phyloP scores from a whole-genome alignment of 2,113 vertebrate species.

The Coracopsis vasa region DNA sequence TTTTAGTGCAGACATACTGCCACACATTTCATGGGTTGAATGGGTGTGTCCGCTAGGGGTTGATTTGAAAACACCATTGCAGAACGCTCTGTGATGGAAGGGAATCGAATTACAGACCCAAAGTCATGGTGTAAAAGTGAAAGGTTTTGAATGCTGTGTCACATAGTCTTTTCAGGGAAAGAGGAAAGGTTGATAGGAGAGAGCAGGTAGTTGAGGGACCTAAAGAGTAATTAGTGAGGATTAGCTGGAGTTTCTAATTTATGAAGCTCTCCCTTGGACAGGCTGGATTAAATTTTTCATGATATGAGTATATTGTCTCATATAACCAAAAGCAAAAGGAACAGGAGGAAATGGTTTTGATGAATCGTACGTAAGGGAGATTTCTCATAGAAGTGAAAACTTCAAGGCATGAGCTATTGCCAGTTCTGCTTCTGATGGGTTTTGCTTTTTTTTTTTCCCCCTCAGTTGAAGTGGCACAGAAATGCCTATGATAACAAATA shows the following conservation, averaged over 20 bases:
- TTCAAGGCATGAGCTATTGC: background rate
- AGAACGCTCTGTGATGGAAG: background rate
- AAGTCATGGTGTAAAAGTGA: background rate
- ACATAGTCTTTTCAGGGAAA: background rate
- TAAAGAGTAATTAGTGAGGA: background rate
- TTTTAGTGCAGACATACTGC: background rate
- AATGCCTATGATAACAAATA: background rate
- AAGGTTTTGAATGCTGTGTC: background rate
- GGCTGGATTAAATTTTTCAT: background rate
- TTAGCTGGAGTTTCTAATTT: background rate
- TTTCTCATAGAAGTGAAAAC: background rate
- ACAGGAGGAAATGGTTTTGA: background rate
- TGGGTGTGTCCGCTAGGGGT: background rate
- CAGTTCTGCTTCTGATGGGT: background rate
- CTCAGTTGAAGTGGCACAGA: background rate
- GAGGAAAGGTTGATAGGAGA: background rate
- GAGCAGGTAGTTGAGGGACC: background rate
- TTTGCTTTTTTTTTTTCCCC: too few relatives aligned
- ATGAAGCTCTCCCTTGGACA: background rate
- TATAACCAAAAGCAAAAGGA: background rate
- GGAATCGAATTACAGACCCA: background rate
- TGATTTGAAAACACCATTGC: background rate
- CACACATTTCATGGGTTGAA: background rate
- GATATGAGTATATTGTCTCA: background rate
- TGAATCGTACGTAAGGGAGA: rapidly evolving